phyloP scores from a whole-genome alignment of 2,888 invertebrate genomes.

The Bombylius major region DNA sequence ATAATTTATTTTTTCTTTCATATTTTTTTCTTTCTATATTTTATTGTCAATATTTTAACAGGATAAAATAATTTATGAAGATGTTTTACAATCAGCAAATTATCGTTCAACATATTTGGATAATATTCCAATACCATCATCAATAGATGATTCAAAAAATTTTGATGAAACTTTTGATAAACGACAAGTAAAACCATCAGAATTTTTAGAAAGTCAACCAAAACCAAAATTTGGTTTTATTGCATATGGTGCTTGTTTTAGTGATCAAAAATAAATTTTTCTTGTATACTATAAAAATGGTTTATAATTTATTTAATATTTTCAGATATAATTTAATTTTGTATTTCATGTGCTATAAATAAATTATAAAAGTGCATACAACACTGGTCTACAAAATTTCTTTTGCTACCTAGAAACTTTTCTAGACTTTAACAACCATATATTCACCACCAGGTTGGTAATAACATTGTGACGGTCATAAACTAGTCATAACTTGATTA shows the following conservation, averaged over 20 bases:
- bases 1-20: neutral
- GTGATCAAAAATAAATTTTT: constrained; percentile 6
- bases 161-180: too few species aligned
- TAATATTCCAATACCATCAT: neutral
- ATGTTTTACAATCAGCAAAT: constrained; percentile 13
- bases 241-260: constrained; percentile 13
- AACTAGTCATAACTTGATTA: too few species aligned
- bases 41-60: neutral
- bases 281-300: neutral
- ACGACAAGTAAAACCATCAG: constrained; percentile 1
- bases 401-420: too few species aligned
- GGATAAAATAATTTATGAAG: constrained; percentile 10
- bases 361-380: too few species aligned
- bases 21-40: neutral
- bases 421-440: too few species aligned
- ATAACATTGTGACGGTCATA: too few species aligned
- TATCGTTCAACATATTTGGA: constrained; percentile 4
- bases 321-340: too few species aligned
- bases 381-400: too few species aligned
- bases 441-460: too few species aligned
- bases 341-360: too few species aligned
- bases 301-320: neutral
- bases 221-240: constrained; percentile 11
- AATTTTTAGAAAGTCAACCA: constrained; percentile 11
- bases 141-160: neutral